Conservation (phyloP, 2,797 vertebrate species). For the Psittacula echo region DNA sequence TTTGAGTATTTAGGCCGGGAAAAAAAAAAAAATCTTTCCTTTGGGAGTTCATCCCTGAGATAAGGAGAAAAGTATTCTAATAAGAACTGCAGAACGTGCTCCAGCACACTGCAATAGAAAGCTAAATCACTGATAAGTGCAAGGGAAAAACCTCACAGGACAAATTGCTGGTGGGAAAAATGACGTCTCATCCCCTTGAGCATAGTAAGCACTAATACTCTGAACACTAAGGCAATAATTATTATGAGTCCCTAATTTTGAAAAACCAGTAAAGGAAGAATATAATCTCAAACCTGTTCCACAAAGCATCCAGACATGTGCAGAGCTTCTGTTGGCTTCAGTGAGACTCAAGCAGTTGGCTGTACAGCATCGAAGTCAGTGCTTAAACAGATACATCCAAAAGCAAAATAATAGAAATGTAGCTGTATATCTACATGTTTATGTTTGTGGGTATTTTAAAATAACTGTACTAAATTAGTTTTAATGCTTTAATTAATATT, state of each 20-base stretch:
- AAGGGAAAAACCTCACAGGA: conserved; percentile 18
- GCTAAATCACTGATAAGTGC: background rate
- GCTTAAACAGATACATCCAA: background rate
- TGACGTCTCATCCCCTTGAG: background rate
- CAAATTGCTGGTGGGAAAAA: background rate
- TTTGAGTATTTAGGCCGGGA: background rate
- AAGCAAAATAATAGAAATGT: background rate
- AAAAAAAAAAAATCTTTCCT: background rate
- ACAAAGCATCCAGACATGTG: background rate
- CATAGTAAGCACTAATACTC: background rate
- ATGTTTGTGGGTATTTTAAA: background rate
- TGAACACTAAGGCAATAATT: background rate
- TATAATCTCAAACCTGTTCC: background rate
- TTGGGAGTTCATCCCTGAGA: background rate
- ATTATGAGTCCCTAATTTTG: background rate
- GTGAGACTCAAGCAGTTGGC: background rate
- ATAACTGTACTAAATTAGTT: background rate
- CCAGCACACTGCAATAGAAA: background rate
- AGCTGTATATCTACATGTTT: background rate
- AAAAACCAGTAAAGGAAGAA: background rate
- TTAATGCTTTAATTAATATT: background rate
- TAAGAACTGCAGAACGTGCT: background rate
- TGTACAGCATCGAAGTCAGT: fast-evolving
- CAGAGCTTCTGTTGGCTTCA: background rate
- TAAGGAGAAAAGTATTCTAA: background rate